phyloP scores from a whole-genome alignment of 2,113 vertebrate genomes.

The Phyllopteryx taeniolatus region DNA sequence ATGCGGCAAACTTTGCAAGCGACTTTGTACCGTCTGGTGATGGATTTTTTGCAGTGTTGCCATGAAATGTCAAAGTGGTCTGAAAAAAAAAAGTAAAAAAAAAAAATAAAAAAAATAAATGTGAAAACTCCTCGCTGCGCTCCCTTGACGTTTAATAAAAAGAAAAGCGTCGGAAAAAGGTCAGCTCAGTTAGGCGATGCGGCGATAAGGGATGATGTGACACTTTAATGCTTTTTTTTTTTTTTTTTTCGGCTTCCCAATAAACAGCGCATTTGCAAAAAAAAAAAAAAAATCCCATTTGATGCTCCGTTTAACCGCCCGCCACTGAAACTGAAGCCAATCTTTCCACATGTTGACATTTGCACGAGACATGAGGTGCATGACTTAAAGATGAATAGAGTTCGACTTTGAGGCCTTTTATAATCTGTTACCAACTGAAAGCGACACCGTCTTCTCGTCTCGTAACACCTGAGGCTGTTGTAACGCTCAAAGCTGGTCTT shows the following conservation, averaged over 20 bases:
- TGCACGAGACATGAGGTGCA: background rate
- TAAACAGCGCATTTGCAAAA: background rate
- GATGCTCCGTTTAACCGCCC: background rate
- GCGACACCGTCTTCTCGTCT: no score
- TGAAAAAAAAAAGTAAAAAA: no score
- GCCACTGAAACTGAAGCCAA: background rate
- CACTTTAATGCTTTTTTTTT: background rate
- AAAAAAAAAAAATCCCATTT: slow-evolving; percentile 1
- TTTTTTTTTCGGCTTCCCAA: background rate
- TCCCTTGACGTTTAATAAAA: background rate
- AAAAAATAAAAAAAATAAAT: no score
- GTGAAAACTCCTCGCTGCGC: no score
- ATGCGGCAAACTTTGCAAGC: background rate
- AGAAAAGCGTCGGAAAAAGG: background rate
- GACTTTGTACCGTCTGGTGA: background rate
- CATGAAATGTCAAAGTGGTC: background rate
- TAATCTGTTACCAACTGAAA: no score
- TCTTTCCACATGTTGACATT: background rate
- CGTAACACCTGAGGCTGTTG: no score
- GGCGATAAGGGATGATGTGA: background rate
- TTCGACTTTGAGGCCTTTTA: no score
- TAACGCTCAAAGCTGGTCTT: no score
- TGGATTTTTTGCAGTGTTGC: background rate
- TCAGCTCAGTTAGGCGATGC: background rate
- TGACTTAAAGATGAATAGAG: background rate